A percentile compares a stretch with the other conserved stretches of the same genome.
Conservation (phyloP, 1,140 invertebrate genomes). For the Atopsyche davidsoni region DNA sequence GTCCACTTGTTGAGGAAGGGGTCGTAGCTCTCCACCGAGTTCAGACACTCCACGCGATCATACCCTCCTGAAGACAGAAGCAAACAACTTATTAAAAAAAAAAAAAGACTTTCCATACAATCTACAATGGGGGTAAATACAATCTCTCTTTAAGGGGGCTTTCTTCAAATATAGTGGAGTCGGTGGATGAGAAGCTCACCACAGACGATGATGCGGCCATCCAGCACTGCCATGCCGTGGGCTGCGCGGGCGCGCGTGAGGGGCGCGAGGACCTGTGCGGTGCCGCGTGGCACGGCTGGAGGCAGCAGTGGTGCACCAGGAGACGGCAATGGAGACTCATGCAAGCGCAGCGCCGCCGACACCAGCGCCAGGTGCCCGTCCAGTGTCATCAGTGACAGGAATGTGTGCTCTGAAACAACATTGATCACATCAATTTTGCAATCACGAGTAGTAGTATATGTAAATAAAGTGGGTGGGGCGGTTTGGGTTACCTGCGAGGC, state of each 20-base stretch:
- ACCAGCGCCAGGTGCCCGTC: conserved; percentile 57
- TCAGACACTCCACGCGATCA: conserved; percentile 76
- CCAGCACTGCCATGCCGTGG: conserved; percentile 64
- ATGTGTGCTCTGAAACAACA: conserved; percentile 51
- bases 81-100: too few relatives aligned
- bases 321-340: conserved; percentile 43
- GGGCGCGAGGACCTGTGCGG: conserved; percentile 25
- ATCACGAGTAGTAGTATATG: background rate
- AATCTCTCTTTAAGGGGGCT: background rate
- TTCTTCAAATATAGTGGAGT: conserved; percentile 7
- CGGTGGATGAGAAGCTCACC: too few relatives aligned
- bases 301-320: conserved; percentile 37
- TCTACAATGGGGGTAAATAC: too few relatives aligned
- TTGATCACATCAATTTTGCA: background rate
- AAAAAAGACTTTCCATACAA: too few relatives aligned
- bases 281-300: conserved; percentile 40
- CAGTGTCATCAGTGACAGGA: conserved; percentile 61
- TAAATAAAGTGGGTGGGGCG: background rate
- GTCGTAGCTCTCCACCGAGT: conserved; percentile 68
- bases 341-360: conserved; percentile 54
- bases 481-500: conserved; percentile 32
- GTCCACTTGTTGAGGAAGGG: conserved; percentile 64
- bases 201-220: conserved; percentile 65
- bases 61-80: conserved; percentile 65
- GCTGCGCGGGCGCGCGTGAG: conserved; percentile 52